Percentiles rank a stretch among this genome's conserved stretches.
Conservation (phyloP, 2,797 vertebrate species). For the Enteromius paludinosus region DNA sequence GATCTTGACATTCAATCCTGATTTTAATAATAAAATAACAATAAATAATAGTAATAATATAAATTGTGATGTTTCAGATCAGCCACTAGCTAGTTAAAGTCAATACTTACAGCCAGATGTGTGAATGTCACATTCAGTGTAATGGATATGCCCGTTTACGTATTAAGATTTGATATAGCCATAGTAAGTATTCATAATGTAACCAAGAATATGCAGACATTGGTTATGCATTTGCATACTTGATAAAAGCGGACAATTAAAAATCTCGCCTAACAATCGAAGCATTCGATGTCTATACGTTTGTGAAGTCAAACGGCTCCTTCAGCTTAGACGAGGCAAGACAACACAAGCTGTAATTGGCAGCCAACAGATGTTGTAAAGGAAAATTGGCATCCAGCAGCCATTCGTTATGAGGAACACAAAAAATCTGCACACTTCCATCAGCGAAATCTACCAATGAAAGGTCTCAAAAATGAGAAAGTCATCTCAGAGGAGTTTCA, state of each 20-base stretch:
- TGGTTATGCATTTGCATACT: background rate
- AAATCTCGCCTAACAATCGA: background rate
- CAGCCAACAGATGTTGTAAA: constrained; percentile 81
- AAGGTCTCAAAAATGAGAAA: constrained; percentile 10
- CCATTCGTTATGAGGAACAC: constrained; percentile 75
- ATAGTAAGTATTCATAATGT: background rate
- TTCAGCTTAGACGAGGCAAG: constrained; percentile 75
- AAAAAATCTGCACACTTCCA: constrained; percentile 62
- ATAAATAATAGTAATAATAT: background rate
- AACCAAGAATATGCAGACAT: background rate
- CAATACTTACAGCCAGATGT: background rate
- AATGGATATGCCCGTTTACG: background rate
- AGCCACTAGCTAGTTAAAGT: background rate
- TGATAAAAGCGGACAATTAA: background rate
- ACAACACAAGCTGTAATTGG: constrained; percentile 80
- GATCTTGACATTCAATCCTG: background rate
- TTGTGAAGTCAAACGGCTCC: constrained; percentile 74
- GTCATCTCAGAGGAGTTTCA: constrained; percentile 21
- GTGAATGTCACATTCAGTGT: background rate
- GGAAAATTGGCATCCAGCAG: constrained; percentile 79
- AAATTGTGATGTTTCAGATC: background rate
- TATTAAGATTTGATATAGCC: background rate
- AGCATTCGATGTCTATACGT: constrained; percentile 57
- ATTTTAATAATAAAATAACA: background rate
- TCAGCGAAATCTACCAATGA: background rate